These are phyloP conservation scores for Thymelicus acteon DNA, from an alignment of 2,888 invertebrate species.

Conservation along the genomic window DNA sequence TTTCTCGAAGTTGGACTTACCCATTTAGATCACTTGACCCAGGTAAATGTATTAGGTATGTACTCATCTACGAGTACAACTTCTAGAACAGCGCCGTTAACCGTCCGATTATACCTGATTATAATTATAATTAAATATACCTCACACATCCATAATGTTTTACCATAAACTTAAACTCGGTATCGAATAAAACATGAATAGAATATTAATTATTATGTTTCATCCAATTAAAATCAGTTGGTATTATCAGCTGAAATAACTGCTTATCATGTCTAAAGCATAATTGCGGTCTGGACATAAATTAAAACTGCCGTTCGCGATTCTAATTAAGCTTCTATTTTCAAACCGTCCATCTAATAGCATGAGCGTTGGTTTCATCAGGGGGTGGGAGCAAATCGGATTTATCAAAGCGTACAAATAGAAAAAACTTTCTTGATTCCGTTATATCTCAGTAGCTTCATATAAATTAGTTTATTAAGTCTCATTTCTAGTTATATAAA, in stretches of 20 bases:
- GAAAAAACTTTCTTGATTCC: slow-evolving; percentile 12
- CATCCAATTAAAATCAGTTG: slow-evolving; percentile 15
- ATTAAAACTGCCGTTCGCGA: slow-evolving; percentile 12
- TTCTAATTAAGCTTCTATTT: slow-evolving; percentile 26
- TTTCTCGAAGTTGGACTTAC: too few species aligned
- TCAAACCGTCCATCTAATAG: slow-evolving; percentile 3
- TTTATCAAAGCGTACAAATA: slow-evolving; percentile 1
- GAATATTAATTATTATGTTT: neutral
- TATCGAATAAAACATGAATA: too few species aligned
- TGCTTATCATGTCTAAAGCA: slow-evolving; percentile 10
- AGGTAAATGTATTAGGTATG: too few species aligned
- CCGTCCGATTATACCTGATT: too few species aligned
- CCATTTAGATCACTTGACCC: too few species aligned
- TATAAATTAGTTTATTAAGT: slow-evolving; percentile 3
- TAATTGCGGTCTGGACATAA: slow-evolving; percentile 20
- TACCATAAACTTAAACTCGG: too few species aligned
- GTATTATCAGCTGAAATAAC: slow-evolving; percentile 4
- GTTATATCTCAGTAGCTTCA: slow-evolving; percentile 8
- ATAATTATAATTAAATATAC: too few species aligned
- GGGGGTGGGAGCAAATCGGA: neutral
- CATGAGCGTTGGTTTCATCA: slow-evolving; percentile 6
- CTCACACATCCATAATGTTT: too few species aligned
- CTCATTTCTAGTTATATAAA: too few species aligned
- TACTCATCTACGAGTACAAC: too few species aligned
- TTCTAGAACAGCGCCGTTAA: too few species aligned